Base-by-base conservation (phyloP, 2,797 vertebrate genomes). In the Ataeniobius toweri region DNA sequence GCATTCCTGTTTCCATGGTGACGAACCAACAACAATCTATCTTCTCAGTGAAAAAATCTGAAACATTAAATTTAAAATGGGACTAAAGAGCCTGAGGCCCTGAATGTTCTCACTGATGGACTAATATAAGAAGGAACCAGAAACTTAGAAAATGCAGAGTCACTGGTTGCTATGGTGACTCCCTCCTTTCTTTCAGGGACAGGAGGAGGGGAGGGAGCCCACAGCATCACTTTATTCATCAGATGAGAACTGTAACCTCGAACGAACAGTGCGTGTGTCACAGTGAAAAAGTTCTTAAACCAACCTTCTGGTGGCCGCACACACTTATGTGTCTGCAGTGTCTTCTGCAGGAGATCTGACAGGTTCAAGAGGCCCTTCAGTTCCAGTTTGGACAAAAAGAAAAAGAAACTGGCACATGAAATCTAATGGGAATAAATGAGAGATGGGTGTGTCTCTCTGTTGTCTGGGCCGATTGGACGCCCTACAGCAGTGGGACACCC, bases 1-100 rank as follows among this genome's bases (percentile, higher is more conserved):
- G 44, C 10, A 59, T 50, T 48, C 67, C 65, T 0, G 61, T 85
- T 76, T 36, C 79, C 61, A 70, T 75, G 59, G 56, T 1, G 5
- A 46, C 3, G 6, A 1, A 12, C 50, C 24, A 56, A 53, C 16
- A 0, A 48, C 18, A 26, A 48, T 46, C 26, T 14, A 20, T 63
- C 51, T 63, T 36, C 6, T 63, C 26, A 8, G 59, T 5, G 14
- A 48, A 9, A 3, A 71, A 50, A 71, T 16, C 2, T 28, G 31
- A 28, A 28, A 28, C 24, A 16, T 28, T 71, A 14, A 1, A 6
- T 50, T 48, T 48, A 6, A 2, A 41, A 22, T 12, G 67, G 6
- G 14, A 46, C 10, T 12, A 50, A 1, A 0, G 41, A 26, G 5
- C 6, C 39, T 3, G 6, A 1, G 39, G 48, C 10, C 12, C 48